Percentiles rank a stretch among this genome's conserved stretches.
These are phyloP conservation scores for Bhutanitis thaidina DNA, from an alignment of 2,888 invertebrate genomes.

Conservation along the genomic window DNA sequence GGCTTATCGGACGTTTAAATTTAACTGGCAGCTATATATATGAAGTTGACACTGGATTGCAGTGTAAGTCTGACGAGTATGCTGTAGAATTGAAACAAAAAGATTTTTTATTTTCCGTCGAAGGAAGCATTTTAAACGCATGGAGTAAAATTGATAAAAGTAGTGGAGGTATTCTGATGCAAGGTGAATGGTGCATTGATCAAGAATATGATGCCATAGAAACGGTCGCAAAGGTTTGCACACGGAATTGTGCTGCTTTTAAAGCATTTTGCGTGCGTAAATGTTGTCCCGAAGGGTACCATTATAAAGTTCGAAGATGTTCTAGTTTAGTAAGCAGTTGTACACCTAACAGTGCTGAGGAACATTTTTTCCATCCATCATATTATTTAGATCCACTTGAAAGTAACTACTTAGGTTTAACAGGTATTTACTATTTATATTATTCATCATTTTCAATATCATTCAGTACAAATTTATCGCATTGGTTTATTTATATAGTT, in stretches of 20 bases:
- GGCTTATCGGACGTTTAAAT: conserved; percentile 41
- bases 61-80: conserved; percentile 56
- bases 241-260: conserved; percentile 45
- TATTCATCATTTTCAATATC: conserved; percentile 1
- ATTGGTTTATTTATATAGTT: conserved; percentile 3
- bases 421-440: conserved; percentile 40
- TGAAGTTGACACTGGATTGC: conserved; percentile 49
- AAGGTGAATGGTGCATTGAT: conserved; percentile 70
- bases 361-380: conserved; percentile 48
- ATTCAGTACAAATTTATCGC: conserved; percentile 3
- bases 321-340: conserved; percentile 51
- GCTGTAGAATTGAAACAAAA: conserved; percentile 50
- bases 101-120: conserved; percentile 41
- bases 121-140: conserved; percentile 46
- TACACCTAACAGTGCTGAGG: conserved; percentile 43
- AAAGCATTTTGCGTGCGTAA: conserved; percentile 69
- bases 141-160: conserved; percentile 31
- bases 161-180: conserved; percentile 30
- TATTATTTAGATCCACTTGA: conserved; percentile 49
- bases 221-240: conserved; percentile 58
- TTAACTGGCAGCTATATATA: conserved; percentile 41
- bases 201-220: conserved; percentile 34
- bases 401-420: conserved; percentile 31
- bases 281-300: conserved; percentile 77
- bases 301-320: conserved; percentile 55